Percentiles rank a stretch among this genome's conserved stretches.
Conservation (phyloP, 2,888 invertebrate species). For the Didymodactylos carnosus region DNA sequence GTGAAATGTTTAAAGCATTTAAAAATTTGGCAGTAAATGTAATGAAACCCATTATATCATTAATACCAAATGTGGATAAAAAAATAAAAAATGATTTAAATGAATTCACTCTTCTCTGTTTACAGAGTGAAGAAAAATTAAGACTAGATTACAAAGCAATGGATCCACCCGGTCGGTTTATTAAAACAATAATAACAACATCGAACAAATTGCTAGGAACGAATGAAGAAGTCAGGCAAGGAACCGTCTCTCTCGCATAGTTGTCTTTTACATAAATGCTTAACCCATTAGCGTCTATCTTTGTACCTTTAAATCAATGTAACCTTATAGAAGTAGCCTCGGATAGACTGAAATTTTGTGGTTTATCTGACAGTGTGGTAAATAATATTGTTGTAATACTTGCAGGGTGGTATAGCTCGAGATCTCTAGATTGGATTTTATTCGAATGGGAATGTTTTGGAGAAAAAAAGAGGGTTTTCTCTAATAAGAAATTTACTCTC, state of each 20-base stretch:
- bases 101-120: no score
- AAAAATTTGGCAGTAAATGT: no score
- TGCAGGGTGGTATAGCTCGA: not conserved
- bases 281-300: not conserved
- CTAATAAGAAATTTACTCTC: no score
- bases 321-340: not conserved
- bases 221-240: not conserved
- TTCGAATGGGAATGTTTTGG: not conserved
- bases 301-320: not conserved
- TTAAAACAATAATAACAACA: no score
- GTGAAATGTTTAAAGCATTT: no score
- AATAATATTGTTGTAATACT: not conserved
- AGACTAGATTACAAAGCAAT: no score
- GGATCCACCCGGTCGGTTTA: no score
- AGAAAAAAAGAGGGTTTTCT: not conserved
- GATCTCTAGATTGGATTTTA: not conserved
- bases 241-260: not conserved
- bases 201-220: no score
- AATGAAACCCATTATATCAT: no score
- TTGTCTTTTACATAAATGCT: not conserved
- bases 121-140: no score
- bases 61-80: no score
- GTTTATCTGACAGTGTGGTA: not conserved
- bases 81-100: no score
- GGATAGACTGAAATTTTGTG: not conserved